Evolutionary conservation across 2,888 invertebrate species (phyloP), one percentile per base, ranked within the genome.

Genomic region (Daptonema setosum): DNA sequence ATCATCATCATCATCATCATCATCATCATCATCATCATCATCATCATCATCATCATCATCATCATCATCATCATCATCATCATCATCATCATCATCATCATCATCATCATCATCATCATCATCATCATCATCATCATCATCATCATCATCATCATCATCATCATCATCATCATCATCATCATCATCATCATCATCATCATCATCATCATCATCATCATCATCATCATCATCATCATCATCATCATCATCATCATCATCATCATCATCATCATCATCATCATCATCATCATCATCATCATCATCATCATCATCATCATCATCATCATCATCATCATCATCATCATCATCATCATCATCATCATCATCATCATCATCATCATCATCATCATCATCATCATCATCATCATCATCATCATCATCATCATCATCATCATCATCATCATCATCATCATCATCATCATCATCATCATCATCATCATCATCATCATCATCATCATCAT

Each of bases 31-130:
- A 11, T 48, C 50, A n/a, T 48, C 50, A 11, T n/a, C 50, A 22
- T 48, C 50, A n/a, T 48, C 53, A 28, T 35, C 65, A 59, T 25
- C 61, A 22, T 22, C 25, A 11, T 48, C 22, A 22, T 48, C 50
- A 22, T 22, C 50, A n/a, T 48, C n/a, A 11, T 25, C 50, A 22
- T 48, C 50, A n/a, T n/a, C 50, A n/a, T 48, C 50, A 22, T 22
- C 50, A 11, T 48, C 50, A n/a, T 48, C 50, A 11, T n/a, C 50
- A 22, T 48, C 50, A n/a, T 48, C 53, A 28, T 35, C 65, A 59
- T 25, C 61, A 22, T 22, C 25, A 11, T 48, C 22, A 22, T 48
- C 50, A 22, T 22, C 50, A n/a, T 48, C n/a, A 11, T 25, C 50
- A 22, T 48, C 50, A n/a, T n/a, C 50, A n/a, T 48, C 50, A 22